Evolutionary conservation across 2,888 invertebrate genomes (phyloP), one percentile per base, ranked within the genome.

Genomic region (Hypomecis punctinalis): DNA sequence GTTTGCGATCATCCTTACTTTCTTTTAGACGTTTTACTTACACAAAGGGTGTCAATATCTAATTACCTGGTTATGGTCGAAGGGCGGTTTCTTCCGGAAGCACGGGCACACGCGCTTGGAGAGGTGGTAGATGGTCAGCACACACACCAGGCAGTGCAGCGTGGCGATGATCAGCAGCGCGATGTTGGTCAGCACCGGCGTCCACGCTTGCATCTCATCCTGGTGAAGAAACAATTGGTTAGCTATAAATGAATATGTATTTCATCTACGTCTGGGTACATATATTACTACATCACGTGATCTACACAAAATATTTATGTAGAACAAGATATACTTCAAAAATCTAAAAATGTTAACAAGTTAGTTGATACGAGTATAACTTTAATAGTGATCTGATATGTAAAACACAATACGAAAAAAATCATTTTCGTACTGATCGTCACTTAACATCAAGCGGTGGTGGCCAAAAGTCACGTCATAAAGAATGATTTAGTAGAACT

Each of bases 171-270:
- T 88, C 53, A 96, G 90, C 6, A 96, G 85, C 0, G 94, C 94
- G 62, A 94, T 93, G 85, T 95, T 95, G 9, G 94, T 93, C 37
- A 95, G 84, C 51, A 96, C 91, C 0, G 95, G 94, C 1, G 94
- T 92, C 94, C 94, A 95, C 0, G 92, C 93, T 69, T 87, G 85
- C 90, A 89, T 90, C 73, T 93, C 94, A 81, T 93, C 94, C 82
- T 90, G 90, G 58, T 77, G 73, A 6, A 0, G 33, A 33, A 69
- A 53, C 11, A 5, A n/a, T n/a, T 43, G n/a, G 43, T 43, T 43
- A 43, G n/a, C 5, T n/a, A n/a, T 39, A 0, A 23, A 23, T 23
- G 1, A 23, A 23, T 23, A 23, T 23, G 3, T 2, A 23, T n/a
- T n/a, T n/a, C n/a, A n/a, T n/a, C n/a, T n/a, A n/a, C n/a, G n/a